Conservation (phyloP, 2,113 vertebrate species). For the Gymnorhina tibicen region DNA sequence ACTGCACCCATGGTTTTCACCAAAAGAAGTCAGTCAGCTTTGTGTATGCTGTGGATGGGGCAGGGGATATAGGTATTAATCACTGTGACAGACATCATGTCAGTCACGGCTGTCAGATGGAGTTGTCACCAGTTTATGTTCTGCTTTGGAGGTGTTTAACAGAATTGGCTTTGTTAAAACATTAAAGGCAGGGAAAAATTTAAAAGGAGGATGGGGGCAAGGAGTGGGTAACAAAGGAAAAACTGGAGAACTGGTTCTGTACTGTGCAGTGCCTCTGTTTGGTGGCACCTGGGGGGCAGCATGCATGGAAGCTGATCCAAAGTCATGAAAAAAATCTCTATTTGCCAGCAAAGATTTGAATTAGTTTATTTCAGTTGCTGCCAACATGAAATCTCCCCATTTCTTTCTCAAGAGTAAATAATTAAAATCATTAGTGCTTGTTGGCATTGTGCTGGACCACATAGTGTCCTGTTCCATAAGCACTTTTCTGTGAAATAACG, state of each 20-base stretch:
- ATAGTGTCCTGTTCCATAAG: background rate
- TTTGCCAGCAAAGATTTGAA: background rate
- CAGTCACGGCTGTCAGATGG: slow-evolving; percentile 14
- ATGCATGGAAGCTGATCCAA: background rate
- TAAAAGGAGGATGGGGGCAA: background rate
- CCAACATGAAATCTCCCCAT: background rate
- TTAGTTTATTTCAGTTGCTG: background rate
- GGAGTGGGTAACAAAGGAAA: background rate
- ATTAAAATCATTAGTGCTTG: background rate
- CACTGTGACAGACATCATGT: background rate
- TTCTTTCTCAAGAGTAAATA: slow-evolving; percentile 21
- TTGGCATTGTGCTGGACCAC: background rate
- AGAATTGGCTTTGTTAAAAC: background rate
- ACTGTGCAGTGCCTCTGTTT: background rate
- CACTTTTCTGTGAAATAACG: background rate
- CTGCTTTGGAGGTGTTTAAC: background rate
- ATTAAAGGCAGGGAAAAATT: background rate
- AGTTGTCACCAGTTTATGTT: background rate
- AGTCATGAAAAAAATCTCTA: background rate
- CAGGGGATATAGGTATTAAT: background rate
- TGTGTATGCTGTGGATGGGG: background rate
- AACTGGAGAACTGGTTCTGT: background rate
- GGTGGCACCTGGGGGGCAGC: background rate
- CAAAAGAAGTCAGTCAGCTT: background rate
- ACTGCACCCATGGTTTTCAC: slow-evolving; percentile 23